These are phyloP conservation scores for Cryptus armator DNA, from an alignment of 2,888 invertebrate species.

Conservation along the genomic window DNA sequence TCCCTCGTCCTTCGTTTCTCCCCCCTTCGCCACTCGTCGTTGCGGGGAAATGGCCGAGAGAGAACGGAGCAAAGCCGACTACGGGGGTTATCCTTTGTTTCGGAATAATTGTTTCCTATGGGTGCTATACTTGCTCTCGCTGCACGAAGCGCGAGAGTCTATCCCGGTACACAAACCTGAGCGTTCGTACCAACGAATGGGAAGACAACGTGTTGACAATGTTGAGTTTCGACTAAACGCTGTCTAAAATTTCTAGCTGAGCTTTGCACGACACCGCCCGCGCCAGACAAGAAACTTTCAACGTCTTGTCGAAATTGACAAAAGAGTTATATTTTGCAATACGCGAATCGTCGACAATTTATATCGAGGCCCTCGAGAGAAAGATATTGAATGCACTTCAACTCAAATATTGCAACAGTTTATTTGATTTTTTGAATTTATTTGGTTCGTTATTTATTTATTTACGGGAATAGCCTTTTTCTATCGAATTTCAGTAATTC, in stretches of 20 bases:
- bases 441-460: too few species aligned
- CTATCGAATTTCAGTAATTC: too few species aligned
- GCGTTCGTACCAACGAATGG: neutral
- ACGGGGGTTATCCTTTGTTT: constrained; percentile 78
- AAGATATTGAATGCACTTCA: too few species aligned
- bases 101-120: constrained; percentile 80
- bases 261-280: neutral
- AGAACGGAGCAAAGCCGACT: constrained; percentile 47
- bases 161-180: neutral
- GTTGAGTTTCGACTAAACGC: neutral
- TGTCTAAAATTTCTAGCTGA: neutral
- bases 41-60: constrained; percentile 60
- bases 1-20: constrained; percentile 34
- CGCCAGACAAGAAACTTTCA: constrained; percentile 13
- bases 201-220: constrained; percentile 32
- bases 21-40: constrained; percentile 23
- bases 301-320: neutral
- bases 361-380: neutral
- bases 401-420: too few species aligned
- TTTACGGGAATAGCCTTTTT: too few species aligned
- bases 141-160: constrained; percentile 4
- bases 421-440: too few species aligned
- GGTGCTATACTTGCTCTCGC: constrained; percentile 61
- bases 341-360: neutral
- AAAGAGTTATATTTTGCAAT: neutral